phyloP scores from a whole-genome alignment of 1,140 invertebrate species.

The Drosophila tsacasi region DNA sequence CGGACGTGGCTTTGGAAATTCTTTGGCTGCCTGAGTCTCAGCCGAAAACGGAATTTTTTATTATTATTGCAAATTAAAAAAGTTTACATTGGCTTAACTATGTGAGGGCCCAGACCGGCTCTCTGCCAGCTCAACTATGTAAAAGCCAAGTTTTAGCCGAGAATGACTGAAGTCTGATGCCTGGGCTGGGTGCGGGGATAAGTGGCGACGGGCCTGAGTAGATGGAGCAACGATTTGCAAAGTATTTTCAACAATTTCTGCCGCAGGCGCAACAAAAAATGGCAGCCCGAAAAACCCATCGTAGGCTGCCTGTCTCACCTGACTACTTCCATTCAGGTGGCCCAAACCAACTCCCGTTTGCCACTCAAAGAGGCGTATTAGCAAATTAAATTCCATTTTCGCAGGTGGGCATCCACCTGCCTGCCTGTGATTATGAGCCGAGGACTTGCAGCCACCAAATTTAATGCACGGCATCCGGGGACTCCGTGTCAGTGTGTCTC shows the following conservation, averaged over 20 bases:
- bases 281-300: slow-evolving; percentile 43
- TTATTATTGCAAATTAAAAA: slow-evolving; percentile 84
- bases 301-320: slow-evolving; percentile 44
- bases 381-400: slow-evolving; percentile 78
- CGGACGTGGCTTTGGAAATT: slow-evolving; percentile 56
- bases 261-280: slow-evolving; percentile 63
- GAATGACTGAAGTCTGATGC: slow-evolving; percentile 28
- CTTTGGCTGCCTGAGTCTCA: slow-evolving; percentile 22
- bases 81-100: slow-evolving; percentile 81
- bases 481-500: not conserved
- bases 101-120: slow-evolving; percentile 42
- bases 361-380: slow-evolving; percentile 44
- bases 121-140: slow-evolving; percentile 60
- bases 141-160: slow-evolving; percentile 71
- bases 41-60: slow-evolving; percentile 71
- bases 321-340: slow-evolving; percentile 17
- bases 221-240: slow-evolving; percentile 50
- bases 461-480: slow-evolving; percentile 42
- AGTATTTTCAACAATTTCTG: slow-evolving; percentile 72
- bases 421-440: slow-evolving; percentile 56
- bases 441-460: slow-evolving; percentile 54
- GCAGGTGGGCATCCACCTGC: slow-evolving; percentile 40
- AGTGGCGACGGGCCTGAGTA: not conserved
- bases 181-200: not conserved
- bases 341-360: not conserved